Evolutionary conservation across 2,113 vertebrate species (phyloP), one percentile per base, ranked within the genome.

Genomic region (Nibea albiflora): DNA sequence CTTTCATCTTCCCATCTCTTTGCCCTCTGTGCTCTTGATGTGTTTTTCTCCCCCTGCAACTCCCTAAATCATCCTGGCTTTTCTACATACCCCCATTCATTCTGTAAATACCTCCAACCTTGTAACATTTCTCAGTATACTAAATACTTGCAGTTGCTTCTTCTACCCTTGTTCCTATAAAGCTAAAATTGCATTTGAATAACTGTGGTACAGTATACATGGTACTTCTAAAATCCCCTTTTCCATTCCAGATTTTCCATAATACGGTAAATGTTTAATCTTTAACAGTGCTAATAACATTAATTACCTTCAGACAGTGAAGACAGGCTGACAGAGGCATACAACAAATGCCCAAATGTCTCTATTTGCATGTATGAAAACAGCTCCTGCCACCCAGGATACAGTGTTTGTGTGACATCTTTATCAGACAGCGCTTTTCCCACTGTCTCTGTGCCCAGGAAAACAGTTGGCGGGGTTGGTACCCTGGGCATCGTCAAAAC

Each of bases 1-100:
- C 80, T 85, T 91, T 90, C 81, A 88, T 88, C 80, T 67, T 72
- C 52, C 31, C 31, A 75, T 84, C 77, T 73, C 57, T 80, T 87
- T 87, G 83, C 83, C 75, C 82, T 87, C 54, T 79, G 49, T 67
- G 73, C 68, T 78, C 56, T 60, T 81, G 49, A 57, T 76, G 62
- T 73, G 60, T 54, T 49, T 82, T 78, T 62, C 57, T 62, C 57
- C 46, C 46, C 31, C 65, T 58, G 52, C 64, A 52, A 50, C 84
- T 73, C 73, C 68, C 57, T 20, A 52, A 54, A 65, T 58, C 73
- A 73, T 88, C 53, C 62, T 78, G 57, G 28, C 26, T 78, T 86
- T 89, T 84, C 52, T 72, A 20, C 62, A 26, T 42, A 47, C 72
- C 44, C 42, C 70, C 39, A 67, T 81, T 81, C 74, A 61, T 68